Evolutionary conservation across 1,140 invertebrate species (phyloP).

Genomic region (Drosophila yakuba): DNA sequence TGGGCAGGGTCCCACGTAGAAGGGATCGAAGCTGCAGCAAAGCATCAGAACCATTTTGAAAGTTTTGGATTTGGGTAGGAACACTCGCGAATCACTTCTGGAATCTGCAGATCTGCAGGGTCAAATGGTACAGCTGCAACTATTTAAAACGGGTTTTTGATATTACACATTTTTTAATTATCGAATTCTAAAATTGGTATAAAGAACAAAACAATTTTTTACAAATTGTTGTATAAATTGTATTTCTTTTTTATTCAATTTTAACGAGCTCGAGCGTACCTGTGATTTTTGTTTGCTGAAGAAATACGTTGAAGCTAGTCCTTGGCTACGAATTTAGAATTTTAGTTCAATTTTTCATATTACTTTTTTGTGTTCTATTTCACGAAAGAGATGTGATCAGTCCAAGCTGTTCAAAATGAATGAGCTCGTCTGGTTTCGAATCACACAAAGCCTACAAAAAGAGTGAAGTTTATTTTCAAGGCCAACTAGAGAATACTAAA

Average conservation of each 20-base stretch:
- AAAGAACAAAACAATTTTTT: too few species aligned
- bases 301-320: slow-evolving; percentile 32
- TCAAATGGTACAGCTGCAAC: background rate
- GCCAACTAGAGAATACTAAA: slow-evolving; percentile 5
- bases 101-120: background rate
- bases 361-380: slow-evolving; percentile 12
- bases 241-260: background rate
- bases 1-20: slow-evolving; percentile 51
- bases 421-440: slow-evolving; percentile 9
- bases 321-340: slow-evolving; percentile 26
- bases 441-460: background rate
- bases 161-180: background rate
- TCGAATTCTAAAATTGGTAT: too few species aligned
- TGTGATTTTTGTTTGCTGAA: slow-evolving; percentile 15
- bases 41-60: slow-evolving; percentile 32
- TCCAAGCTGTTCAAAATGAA: slow-evolving; percentile 11
- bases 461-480: background rate
- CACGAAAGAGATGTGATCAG: slow-evolving; percentile 19
- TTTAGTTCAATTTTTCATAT: slow-evolving; percentile 30
- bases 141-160: background rate
- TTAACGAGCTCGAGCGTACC: background rate
- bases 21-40: slow-evolving; percentile 46
- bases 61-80: background rate
- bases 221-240: background rate
- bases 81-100: background rate